Evolutionary conservation across 2,797 vertebrate species (phyloP).

Genomic region (Protosalanx chinensis): DNA sequence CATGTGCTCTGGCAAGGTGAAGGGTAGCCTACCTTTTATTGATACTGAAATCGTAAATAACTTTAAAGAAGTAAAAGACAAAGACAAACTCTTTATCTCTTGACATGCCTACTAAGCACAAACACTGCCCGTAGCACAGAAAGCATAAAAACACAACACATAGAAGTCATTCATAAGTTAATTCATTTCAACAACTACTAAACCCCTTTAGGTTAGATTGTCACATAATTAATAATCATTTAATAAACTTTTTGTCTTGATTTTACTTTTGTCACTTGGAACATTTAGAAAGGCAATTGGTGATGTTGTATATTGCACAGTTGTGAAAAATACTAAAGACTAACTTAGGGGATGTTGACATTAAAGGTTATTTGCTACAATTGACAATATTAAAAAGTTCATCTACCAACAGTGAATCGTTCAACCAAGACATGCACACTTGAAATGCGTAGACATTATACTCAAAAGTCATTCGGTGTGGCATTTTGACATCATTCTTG

Average conservation of each 20-base stretch:
- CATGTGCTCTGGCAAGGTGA: conserved; percentile 22
- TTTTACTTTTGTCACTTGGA: not conserved
- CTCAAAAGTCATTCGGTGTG: conserved; percentile 1
- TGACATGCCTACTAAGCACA: not conserved
- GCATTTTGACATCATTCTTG: conserved; percentile 54
- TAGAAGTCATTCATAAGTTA: conserved; percentile 47
- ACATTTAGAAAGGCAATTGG: not conserved
- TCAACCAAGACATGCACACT: conserved; percentile 6
- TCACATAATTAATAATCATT: conserved; percentile 35
- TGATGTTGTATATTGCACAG: conserved; percentile 19
- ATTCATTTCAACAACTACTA: conserved; percentile 36
- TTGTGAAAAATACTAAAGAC: conserved; percentile 19
- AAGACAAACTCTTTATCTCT: not conserved
- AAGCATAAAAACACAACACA: conserved; percentile 21
- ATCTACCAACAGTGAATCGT: not conserved
- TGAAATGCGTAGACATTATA: conserved; percentile 3
- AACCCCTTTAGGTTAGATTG: conserved; percentile 37
- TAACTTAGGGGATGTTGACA: conserved; percentile 20
- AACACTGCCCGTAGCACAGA: not conserved
- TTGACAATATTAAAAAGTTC: not conserved
- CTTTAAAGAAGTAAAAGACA: not conserved
- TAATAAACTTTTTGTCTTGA: conserved; percentile 15
- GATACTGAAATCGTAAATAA: conserved; percentile 7
- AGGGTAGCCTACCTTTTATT: conserved; percentile 23
- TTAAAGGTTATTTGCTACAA: conserved; percentile 23